phyloP scores from a whole-genome alignment of 2,113 vertebrate species.

The Paralichthys olivaceus region DNA sequence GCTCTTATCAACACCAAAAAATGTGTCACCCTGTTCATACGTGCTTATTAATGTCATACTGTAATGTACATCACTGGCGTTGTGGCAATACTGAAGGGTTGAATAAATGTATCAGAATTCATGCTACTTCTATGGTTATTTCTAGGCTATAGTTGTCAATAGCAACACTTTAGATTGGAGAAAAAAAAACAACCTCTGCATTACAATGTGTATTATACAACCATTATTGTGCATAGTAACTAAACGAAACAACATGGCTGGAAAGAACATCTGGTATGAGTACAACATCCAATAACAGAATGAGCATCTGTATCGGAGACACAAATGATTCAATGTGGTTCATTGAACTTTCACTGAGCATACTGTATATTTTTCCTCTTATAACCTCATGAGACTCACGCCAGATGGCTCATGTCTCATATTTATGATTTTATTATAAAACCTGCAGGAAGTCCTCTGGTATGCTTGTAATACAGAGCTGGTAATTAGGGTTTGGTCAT shows the following conservation, averaged over 20 bases:
- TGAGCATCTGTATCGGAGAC: constrained; percentile 6
- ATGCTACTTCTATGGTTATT: too few relatives aligned
- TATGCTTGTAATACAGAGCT: neutral
- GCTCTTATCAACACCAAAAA: too few relatives aligned
- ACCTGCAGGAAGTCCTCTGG: constrained; percentile 15
- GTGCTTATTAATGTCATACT: too few relatives aligned
- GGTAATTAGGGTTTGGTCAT: constrained; percentile 25
- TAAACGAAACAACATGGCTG: neutral
- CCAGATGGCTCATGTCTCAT: constrained; percentile 18
- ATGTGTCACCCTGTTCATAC: too few relatives aligned
- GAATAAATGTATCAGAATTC: too few relatives aligned
- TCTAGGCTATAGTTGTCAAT: too few relatives aligned
- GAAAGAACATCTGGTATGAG: constrained; percentile 10
- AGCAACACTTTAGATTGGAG: neutral
- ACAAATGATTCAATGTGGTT: neutral
- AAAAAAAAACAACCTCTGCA: neutral
- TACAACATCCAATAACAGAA: constrained; percentile 12
- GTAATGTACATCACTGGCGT: too few relatives aligned
- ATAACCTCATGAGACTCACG: neutral
- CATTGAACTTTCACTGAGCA: constrained; percentile 23
- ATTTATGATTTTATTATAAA: constrained; percentile 12
- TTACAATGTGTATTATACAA: neutral
- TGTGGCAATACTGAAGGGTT: too few relatives aligned
- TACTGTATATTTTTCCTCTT: constrained; percentile 25
- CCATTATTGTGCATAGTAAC: neutral